Evolutionary conservation across 2,888 invertebrate genomes (phyloP).

Genomic region (Torymus texanus): DNA sequence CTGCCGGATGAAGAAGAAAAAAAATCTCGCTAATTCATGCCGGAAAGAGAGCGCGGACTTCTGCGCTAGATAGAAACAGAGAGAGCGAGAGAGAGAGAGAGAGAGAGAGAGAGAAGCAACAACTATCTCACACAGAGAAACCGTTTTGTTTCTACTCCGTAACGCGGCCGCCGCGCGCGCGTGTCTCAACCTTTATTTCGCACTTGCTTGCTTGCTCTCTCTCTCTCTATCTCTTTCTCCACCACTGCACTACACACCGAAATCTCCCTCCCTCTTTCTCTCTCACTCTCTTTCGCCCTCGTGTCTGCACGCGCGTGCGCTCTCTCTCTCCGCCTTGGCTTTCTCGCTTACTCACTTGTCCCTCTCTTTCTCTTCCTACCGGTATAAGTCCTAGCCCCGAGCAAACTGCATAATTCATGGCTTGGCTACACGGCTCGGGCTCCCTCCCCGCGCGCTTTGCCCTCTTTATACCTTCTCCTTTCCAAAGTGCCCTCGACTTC

Average conservation of each 20-base stretch:
- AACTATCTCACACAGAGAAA: conserved; percentile 32
- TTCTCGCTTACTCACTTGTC: conserved; percentile 39
- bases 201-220: conserved; percentile 26
- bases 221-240: neutral
- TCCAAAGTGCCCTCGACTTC: conserved; percentile 53
- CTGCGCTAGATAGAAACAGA: no score
- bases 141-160: conserved; percentile 42
- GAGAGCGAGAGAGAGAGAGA: no score
- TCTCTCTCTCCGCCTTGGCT: conserved; percentile 17
- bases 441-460: conserved; percentile 58
- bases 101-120: neutral
- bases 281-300: conserved; percentile 31
- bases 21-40: no score
- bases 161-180: conserved; percentile 15
- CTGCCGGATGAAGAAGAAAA: no score
- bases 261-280: conserved; percentile 49
- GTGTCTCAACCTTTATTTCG: conserved; percentile 44
- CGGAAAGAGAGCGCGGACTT: no score
- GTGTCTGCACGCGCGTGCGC: neutral
- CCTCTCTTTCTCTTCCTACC: conserved; percentile 50
- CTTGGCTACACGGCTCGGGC: conserved; percentile 62
- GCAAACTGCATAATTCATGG: conserved; percentile 74
- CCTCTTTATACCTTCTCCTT: conserved; percentile 53
- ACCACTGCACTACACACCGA: conserved; percentile 23
- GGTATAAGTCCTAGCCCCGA: conserved; percentile 67